Evolutionary conservation across 1,140 invertebrate species (phyloP), one percentile per base, ranked within the genome.

Genomic region (Apocrypta bakeri): DNA sequence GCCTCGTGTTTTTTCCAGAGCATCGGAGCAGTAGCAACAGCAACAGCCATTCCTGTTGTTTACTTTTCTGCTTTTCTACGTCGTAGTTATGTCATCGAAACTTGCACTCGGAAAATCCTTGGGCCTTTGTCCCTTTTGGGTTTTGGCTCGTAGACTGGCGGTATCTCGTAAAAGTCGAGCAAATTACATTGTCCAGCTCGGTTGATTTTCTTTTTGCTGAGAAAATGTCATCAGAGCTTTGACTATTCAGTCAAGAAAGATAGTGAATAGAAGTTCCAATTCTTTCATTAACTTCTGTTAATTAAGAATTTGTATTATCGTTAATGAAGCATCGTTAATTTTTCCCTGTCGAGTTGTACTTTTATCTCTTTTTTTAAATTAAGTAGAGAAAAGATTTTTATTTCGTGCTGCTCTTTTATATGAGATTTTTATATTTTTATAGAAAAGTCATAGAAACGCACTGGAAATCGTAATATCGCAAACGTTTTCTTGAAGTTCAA

Each of bases 171-270:
- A 69, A 69, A 79, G 66, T 21, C 42, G 24, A 21, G 4, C 48
- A 24, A 69, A 83, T 78, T 37, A 56, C 63, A 71, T 78, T 78
- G 56, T 83, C 29, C 40, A 40, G 33, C 64, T 69, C 29, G 33
- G 61, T 42, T 42, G 14, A 33, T n/a, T 64, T 25, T 2, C 8
- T 25, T 76, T 37, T 76, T 76, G 31, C 9, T n/a, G 24, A 76
- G 27, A 75, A 56, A 11, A 56, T 21, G 12, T 56, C 17, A 73
- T 73, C 25, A n/a, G 33, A 71, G 69, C 37, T 56, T 74, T 74
- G 72, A 74, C 24, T 56, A 21, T 56, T 61, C 42, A 31, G 14
- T 25, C 25, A 25, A 69, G 9, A 25, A 24, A 24, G 63, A 24
- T 2, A 17, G 48, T 6, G 21, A 56, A 21, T 6, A 21, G 48